Percentiles rank a stretch among this genome's conserved stretches.
Evolutionary conservation across 1,140 invertebrate genomes (phyloP).

Genomic region (Brachionus manjavacas): DNA sequence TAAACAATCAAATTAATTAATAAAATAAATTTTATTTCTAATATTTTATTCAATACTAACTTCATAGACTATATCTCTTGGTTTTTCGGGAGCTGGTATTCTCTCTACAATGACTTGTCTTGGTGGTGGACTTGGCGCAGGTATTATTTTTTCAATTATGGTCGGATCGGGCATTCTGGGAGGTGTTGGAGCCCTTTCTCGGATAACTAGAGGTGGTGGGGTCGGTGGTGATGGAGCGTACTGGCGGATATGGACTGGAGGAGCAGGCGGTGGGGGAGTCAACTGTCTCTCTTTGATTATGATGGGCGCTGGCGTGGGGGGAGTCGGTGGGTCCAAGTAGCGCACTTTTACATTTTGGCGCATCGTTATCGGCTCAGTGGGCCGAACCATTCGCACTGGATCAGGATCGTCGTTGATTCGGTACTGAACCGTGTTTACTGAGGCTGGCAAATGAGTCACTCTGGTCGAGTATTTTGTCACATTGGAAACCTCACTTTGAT

Average conservation of each 20-base stretch:
- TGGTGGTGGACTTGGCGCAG: constrained; percentile 30
- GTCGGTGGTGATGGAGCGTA: constrained; percentile 23
- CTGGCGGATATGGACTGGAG: constrained; percentile 25
- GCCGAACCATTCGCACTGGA: constrained; percentile 20
- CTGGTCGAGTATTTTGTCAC: constrained; percentile 28
- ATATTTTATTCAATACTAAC: neutral
- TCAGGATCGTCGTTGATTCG: constrained; percentile 27
- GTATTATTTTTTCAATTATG: constrained; percentile 38
- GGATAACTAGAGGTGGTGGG: constrained; percentile 17
- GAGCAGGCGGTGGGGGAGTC: constrained; percentile 3
- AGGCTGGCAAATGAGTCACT: constrained; percentile 29
- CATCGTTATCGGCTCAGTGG: neutral
- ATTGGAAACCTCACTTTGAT: neutral
- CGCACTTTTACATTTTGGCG: constrained; percentile 26
- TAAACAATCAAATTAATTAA: neutral
- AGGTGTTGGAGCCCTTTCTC: neutral
- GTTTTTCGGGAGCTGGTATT: constrained; percentile 37
- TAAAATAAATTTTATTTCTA: neutral
- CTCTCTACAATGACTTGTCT: constrained; percentile 37
- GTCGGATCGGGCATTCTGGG: constrained; percentile 21
- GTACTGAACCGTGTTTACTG: neutral
- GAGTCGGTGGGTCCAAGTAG: constrained; percentile 31
- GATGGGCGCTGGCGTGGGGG: constrained; percentile 10
- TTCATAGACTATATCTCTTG: constrained; percentile 18
- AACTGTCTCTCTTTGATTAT: constrained; percentile 39